Evolutionary conservation across 1,140 invertebrate species (phyloP), one percentile per base, ranked within the genome.

Genomic region (Heliconius melpomene): DNA sequence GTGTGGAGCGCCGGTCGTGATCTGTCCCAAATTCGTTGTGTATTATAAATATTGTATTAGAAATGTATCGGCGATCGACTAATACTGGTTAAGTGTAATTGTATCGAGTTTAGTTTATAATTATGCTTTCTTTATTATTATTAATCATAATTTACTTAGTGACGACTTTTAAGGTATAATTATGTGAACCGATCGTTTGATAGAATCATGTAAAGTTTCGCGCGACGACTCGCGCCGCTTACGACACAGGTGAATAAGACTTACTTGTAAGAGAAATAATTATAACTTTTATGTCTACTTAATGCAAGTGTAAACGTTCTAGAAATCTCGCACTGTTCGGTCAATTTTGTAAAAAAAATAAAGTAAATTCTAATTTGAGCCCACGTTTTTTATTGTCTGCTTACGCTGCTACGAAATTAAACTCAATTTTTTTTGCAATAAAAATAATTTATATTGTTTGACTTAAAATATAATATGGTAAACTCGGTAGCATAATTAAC

Each of bases 271-370:
- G 92, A 88, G 85, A 85, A 91, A 91, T 94, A 91, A 93, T 93
- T 89, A 92, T 93, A 94, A 91, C 88, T 93, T 79, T 92, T 94
- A 93, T 93, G 91, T 94, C 93, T 94, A 94, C 93, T 94, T 94
- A 94, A 94, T 92, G 91, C 93, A 94, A 94, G 91, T 93, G 91
- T 93, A 93, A 94, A 94, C 93, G 91, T 94, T 92, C 91, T 94
- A 94, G 92, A 94, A 94, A 94, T 94, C 91, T 94, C 93, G 92
- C 92, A 94, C 93, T 94, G 93, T 94, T 94, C 92, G 92, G 93
- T 94, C 93, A 93, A 94, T 94, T 94, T 94, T 94, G 90, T 93
- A 92, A 93, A 93, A 92, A 46, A 94, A 92, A 93, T 92, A 92
- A 94, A 93, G 89, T 93, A 92, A 93, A 93, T 92, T 93, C 18